These are phyloP conservation scores for Drosophila seguyi DNA, from an alignment of 1,140 invertebrate species.

Conservation along the genomic window DNA sequence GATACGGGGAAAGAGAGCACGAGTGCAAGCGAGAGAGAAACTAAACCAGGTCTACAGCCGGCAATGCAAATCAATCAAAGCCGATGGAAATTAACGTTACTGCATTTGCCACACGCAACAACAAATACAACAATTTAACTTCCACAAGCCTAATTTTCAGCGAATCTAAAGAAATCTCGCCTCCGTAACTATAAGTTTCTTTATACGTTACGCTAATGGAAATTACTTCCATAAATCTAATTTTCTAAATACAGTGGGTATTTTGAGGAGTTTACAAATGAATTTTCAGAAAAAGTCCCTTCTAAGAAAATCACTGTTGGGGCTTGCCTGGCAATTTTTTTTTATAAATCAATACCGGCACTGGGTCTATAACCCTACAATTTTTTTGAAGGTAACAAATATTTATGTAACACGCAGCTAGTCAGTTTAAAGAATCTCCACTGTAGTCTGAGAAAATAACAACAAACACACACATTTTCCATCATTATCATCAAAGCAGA, in stretches of 20 bases:
- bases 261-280: not conserved
- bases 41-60: conserved; percentile 58
- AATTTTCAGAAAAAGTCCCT: not conserved
- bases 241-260: not conserved
- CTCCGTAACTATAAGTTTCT: conserved; percentile 4
- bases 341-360: too few species aligned
- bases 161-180: conserved; percentile 5
- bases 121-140: conserved; percentile 2
- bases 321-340: too few species aligned
- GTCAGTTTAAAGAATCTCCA: not conserved
- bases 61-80: conserved; percentile 71
- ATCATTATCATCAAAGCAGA: conserved; percentile 50
- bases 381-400: not conserved
- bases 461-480: conserved; percentile 39
- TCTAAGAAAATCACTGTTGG: not conserved
- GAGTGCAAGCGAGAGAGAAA: conserved; percentile 31
- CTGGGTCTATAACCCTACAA: too few species aligned
- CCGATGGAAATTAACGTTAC: conserved; percentile 20
- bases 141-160: not conserved
- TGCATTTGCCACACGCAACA: conserved; percentile 20
- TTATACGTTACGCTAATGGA: conserved; percentile 7
- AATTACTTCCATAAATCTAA: conserved; percentile 15
- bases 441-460: conserved; percentile 17
- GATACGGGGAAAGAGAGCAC: conserved; percentile 2
- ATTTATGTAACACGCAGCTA: not conserved